Conservation (phyloP, 2,113 vertebrate species). For the Thryonomys swinderianus region DNA sequence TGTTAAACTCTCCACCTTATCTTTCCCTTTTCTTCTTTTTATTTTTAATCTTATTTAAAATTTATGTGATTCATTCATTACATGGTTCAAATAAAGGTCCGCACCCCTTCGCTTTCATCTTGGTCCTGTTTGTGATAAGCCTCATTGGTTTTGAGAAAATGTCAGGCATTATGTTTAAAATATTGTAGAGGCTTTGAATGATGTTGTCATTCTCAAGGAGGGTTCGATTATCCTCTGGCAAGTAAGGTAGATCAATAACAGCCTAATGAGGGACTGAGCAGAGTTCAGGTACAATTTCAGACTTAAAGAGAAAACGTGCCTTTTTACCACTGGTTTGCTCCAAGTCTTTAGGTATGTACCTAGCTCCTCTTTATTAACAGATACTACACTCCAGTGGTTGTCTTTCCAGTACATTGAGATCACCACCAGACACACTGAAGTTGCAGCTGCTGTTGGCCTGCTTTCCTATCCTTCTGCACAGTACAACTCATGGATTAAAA, state of each 20-base stretch:
- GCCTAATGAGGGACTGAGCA: constrained; percentile 43
- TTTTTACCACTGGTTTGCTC: neutral
- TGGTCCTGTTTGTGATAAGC: constrained; percentile 11
- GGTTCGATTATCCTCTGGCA: constrained; percentile 40
- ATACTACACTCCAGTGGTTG: neutral
- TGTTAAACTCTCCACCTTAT: neutral
- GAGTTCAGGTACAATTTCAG: neutral
- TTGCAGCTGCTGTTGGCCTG: neutral
- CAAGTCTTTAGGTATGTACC: neutral
- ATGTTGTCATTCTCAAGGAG: constrained; percentile 48
- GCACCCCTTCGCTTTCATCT: neutral
- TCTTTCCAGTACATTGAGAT: neutral
- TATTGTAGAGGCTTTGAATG: constrained; percentile 26
- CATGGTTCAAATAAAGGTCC: neutral
- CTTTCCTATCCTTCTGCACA: neutral
- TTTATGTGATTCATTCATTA: neutral
- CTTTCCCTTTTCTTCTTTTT: neutral
- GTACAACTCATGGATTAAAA: neutral
- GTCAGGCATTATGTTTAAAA: constrained; percentile 6
- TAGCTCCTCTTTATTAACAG: neutral
- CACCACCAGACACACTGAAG: neutral
- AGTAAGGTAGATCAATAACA: constrained; percentile 50
- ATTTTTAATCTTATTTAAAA: neutral
- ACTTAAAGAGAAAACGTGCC: constrained; percentile 1
- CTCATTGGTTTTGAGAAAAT: constrained; percentile 25